A percentile compares a stretch with the other conserved stretches of the same genome.
These are phyloP conservation scores for Telmatochromis bifrenatus DNA, from an alignment of 2,113 vertebrate species.

Conservation along the genomic window DNA sequence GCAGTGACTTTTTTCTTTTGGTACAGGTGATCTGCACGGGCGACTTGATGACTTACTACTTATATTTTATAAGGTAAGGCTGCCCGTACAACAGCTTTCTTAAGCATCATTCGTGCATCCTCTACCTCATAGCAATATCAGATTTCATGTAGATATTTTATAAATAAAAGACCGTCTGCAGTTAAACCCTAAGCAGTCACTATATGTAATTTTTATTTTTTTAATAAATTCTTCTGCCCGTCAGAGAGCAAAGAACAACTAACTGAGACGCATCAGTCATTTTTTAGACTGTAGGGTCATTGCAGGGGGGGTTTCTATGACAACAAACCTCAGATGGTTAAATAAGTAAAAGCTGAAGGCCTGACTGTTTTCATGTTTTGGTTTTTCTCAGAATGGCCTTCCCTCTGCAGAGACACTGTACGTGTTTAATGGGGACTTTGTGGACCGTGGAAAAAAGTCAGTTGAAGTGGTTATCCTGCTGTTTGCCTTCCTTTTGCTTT, in stretches of 20 bases:
- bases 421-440: slow-evolving; percentile 96
- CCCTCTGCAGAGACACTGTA: slow-evolving; percentile 86
- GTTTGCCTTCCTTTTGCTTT: slow-evolving; percentile 86
- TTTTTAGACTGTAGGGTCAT: not conserved
- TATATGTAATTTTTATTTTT: not conserved
- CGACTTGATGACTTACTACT: slow-evolving; percentile 90
- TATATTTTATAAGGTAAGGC: slow-evolving; percentile 93
- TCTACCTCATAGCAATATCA: not conserved
- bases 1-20: not conserved
- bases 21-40: slow-evolving; percentile 90
- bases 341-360: not conserved
- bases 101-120: not conserved
- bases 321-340: not conserved
- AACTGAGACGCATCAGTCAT: not conserved
- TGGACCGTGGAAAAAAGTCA: slow-evolving; percentile 91
- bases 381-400: slow-evolving; percentile 81
- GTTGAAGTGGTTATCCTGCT: slow-evolving; percentile 87
- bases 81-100: not conserved
- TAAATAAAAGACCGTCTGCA: not conserved
- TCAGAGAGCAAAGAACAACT: not conserved
- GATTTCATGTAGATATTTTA: not conserved
- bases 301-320: not conserved
- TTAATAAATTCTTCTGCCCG: not conserved
- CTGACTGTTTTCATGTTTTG: not conserved
- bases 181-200: not conserved